phyloP scores from a whole-genome alignment of 2,888 invertebrate species.

The Punctoribates punctum region DNA sequence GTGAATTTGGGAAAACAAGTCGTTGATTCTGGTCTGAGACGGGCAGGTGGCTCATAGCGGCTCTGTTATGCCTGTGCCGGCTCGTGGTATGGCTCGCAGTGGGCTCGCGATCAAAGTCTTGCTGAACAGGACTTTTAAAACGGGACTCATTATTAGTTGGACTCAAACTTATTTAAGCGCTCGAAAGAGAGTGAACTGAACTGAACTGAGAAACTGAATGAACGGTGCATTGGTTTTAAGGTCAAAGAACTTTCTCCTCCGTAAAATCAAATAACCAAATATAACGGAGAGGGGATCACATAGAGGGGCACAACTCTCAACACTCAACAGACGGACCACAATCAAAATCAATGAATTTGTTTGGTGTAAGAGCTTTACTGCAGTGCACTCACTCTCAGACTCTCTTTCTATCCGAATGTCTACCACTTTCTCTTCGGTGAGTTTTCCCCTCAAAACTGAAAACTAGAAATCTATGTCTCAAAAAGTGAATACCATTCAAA shows the following conservation, averaged over 20 bases:
- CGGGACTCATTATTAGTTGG: conserved; percentile 34
- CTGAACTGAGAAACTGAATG: conserved; percentile 16
- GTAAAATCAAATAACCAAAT: conserved; percentile 34
- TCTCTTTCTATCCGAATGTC: conserved; percentile 13
- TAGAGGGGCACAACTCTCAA: conserved; percentile 9
- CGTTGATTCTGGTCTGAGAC: conserved; percentile 34
- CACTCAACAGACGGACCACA: conserved; percentile 38
- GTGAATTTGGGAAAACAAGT: conserved; percentile 31
- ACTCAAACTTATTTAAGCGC: conserved; percentile 35
- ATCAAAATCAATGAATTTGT: conserved; percentile 33
- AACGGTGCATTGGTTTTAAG: conserved; percentile 27
- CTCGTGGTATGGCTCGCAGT: not conserved
- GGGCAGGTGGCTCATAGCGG: conserved; percentile 20
- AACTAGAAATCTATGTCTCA: conserved; percentile 25
- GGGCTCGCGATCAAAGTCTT: conserved; percentile 7
- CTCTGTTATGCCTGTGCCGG: not conserved
- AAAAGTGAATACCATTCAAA: not conserved
- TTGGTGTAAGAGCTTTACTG: not conserved
- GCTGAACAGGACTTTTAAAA: conserved; percentile 36
- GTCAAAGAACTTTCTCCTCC: conserved; percentile 38
- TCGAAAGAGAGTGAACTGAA: conserved; percentile 28
- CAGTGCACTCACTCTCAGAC: conserved; percentile 5
- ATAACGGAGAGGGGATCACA: conserved; percentile 27
- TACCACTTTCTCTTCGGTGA: conserved; percentile 30
- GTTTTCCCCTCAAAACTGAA: conserved; percentile 29